Conservation (phyloP, 2,888 invertebrate species). For the Anodontia alba region DNA sequence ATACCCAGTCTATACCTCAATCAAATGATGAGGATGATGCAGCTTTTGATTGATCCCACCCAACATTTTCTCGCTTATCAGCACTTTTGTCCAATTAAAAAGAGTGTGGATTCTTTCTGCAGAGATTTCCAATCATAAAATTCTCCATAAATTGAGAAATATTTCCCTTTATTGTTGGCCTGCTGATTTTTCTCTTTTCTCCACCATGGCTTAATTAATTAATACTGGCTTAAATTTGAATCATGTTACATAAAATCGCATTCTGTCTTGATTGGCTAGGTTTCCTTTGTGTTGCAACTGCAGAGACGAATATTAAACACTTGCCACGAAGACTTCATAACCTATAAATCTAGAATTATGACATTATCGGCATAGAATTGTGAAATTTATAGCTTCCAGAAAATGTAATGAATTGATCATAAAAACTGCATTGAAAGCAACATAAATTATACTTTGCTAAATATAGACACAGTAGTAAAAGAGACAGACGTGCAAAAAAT, state of each 20-base stretch:
- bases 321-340: not conserved
- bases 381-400: not conserved
- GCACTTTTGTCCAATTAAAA: not conserved
- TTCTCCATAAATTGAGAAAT: not conserved
- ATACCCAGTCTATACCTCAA: too few relatives aligned
- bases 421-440: not conserved
- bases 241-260: constrained; percentile 18
- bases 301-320: constrained; percentile 6
- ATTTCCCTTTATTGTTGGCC: constrained; percentile 17
- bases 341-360: constrained; percentile 8
- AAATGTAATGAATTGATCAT: constrained; percentile 5
- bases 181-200: constrained; percentile 4
- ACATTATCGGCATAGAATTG: not conserved
- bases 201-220: constrained; percentile 18
- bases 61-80: not conserved
- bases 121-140: not conserved
- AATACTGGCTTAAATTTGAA: constrained; percentile 7
- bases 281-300: constrained; percentile 4
- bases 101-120: not conserved
- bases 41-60: too few relatives aligned
- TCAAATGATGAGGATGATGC: not conserved
- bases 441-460: not conserved
- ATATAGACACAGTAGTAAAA: too few relatives aligned
- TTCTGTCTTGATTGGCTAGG: not conserved
- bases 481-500: not conserved